A percentile compares a stretch with the other conserved stretches of the same genome.
These are phyloP conservation scores for Magallana gigas DNA, from an alignment of 1,140 invertebrate genomes.

Conservation along the genomic window DNA sequence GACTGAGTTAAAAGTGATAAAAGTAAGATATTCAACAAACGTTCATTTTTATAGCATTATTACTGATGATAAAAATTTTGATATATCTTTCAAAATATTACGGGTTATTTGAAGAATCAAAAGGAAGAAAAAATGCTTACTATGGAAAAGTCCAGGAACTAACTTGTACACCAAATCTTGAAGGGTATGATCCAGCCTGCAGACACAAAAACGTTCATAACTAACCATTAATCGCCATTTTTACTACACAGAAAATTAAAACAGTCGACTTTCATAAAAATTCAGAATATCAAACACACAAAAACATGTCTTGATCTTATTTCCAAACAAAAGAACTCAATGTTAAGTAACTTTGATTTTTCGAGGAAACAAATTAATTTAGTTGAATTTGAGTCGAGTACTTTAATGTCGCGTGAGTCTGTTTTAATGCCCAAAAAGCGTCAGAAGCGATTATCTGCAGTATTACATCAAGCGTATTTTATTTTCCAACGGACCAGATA, in stretches of 20 bases:
- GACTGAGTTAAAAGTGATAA: too few relatives aligned
- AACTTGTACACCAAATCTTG: constrained; percentile 98
- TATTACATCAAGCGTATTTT: constrained; percentile 7
- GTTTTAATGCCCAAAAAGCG: not conserved
- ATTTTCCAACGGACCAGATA: constrained; percentile 10
- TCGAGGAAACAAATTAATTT: too few relatives aligned
- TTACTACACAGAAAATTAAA: not conserved
- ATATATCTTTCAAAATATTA: too few relatives aligned
- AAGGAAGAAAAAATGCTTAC: constrained; percentile 67
- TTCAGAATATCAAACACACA: not conserved
- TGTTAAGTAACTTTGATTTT: too few relatives aligned
- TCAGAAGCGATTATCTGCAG: not conserved
- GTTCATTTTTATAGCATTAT: too few relatives aligned
- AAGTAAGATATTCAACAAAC: too few relatives aligned
- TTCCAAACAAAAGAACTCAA: too few relatives aligned
- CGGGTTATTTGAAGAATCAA: too few relatives aligned
- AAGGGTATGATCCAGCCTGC: constrained; percentile 88
- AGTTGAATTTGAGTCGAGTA: not conserved
- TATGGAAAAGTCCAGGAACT: constrained; percentile 93
- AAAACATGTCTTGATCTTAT: too few relatives aligned
- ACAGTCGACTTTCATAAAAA: constrained; percentile 58
- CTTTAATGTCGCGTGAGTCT: not conserved
- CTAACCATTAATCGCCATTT: not conserved
- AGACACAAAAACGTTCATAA: too few relatives aligned
- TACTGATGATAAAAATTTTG: too few relatives aligned